Evolutionary conservation across 2,113 vertebrate genomes (phyloP), one percentile per base, ranked within the genome.

Genomic region (Paradisaea rubra): DNA sequence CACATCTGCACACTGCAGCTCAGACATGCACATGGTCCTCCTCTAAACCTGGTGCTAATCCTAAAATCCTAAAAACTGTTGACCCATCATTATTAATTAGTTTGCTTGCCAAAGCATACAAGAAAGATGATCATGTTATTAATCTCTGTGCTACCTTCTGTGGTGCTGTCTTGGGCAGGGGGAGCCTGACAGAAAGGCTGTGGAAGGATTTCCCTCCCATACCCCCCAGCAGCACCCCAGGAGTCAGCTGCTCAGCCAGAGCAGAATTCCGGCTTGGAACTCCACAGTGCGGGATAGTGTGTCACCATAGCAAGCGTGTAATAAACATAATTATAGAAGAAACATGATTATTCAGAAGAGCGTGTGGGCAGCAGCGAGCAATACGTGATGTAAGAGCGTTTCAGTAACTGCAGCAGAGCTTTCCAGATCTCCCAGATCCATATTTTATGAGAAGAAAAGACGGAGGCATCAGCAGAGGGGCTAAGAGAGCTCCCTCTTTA

Each of bases 31-130:
- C 18, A 37, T 42, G 61, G 89, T 91, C 86, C 87, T 79, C 81
- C 56, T 69, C 84, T 87, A 85, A 85, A 94, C 91, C 89, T 80
- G 73, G 1, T 16, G 35, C 30, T 97, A 95, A 94, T 95, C 87
- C 78, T 52, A 39, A 97, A 94, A 89, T 89, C 94, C 81, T 85
- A 35, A 88, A 88, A 94, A 87, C 47, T 85, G 54, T 69, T 92
- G 78, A 91, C 61, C 81, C 64, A n/a, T 79, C 87, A 17, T 24
- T 81, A 89, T 76, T 82, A 84, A 95, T 89, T 87, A 94, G 74
- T 71, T 78, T 7, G 22, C 72, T 80, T 91, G 68, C 31, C 69
- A 79, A 79, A 91, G 81, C 30, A 83, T 44, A 53, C n/a, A 23
- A 22, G 59, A 10, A 68, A 85, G 63, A 71, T 42, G 61, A 79